A percentile compares a stretch with the other conserved stretches of the same genome.
Evolutionary conservation across 2,888 invertebrate species (phyloP).

Genomic region (Malacosoma neustria): DNA sequence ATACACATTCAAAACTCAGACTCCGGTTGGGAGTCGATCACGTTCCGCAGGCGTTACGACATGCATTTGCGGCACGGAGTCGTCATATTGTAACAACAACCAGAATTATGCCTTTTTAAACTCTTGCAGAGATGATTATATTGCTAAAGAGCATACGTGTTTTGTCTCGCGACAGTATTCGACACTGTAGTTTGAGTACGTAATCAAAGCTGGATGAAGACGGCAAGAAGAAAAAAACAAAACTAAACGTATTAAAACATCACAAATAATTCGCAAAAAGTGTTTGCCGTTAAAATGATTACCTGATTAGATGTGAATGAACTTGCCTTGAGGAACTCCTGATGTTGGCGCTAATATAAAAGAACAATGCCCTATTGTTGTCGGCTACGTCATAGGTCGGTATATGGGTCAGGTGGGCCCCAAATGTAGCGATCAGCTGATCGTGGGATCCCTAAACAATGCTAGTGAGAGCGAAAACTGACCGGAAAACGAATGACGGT

Average conservation of each 20-base stretch:
- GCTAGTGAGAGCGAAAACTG: conserved; percentile 11
- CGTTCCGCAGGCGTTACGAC: no score
- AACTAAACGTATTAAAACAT: not conserved
- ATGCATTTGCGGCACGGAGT: no score
- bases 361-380: conserved; percentile 73
- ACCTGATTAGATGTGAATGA: conserved; percentile 70
- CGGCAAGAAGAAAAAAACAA: no score
- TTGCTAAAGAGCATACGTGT: no score
- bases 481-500: not conserved
- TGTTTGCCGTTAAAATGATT: conserved; percentile 10
- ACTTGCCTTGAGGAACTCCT: conserved; percentile 66
- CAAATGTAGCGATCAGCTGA: conserved; percentile 66
- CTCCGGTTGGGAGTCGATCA: no score
- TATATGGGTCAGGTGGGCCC: conserved; percentile 68
- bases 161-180: no score
- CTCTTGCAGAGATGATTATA: no score
- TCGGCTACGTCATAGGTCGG: conserved; percentile 61
- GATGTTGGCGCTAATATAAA: conserved; percentile 66
- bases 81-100: no score
- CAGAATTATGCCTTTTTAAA: no score
- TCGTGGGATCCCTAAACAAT: conserved; percentile 37
- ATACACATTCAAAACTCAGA: no score
- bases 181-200: no score
- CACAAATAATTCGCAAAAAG: not conserved
- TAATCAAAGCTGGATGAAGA: no score